Evolutionary conservation across 2,797 vertebrate species (phyloP).

Genomic region (Myotis vivesi): DNA sequence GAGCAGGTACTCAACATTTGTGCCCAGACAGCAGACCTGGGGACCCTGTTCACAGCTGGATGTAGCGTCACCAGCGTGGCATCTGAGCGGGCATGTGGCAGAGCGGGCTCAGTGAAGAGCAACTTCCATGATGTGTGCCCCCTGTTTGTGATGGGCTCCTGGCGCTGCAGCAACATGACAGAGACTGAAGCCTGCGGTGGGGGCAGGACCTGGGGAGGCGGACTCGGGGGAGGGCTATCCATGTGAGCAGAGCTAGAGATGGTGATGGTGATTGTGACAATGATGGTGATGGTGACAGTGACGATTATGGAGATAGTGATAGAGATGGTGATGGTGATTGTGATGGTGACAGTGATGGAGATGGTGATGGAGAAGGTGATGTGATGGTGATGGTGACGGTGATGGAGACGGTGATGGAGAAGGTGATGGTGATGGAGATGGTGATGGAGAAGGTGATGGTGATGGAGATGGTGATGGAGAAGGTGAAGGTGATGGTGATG

Average conservation of each 20-base stretch:
- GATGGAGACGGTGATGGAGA: too few species aligned
- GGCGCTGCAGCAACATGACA: background rate
- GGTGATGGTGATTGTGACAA: too few species aligned
- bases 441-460: too few species aligned
- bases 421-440: too few species aligned
- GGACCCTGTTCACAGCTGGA: background rate
- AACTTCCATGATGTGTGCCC: background rate
- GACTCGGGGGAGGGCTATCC: background rate
- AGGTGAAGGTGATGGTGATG: too few species aligned
- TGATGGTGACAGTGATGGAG: too few species aligned
- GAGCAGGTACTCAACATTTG: background rate
- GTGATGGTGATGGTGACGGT: too few species aligned
- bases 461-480: too few species aligned
- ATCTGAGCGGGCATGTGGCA: background rate
- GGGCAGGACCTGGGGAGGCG: too few species aligned
- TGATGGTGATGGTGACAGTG: too few species aligned
- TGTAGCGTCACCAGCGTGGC: background rate
- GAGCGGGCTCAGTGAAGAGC: background rate
- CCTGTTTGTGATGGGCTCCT: background rate
- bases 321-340: too few species aligned
- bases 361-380: too few species aligned
- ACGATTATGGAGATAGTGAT: accelerated
- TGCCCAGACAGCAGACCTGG: background rate
- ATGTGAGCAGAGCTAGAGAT: background rate
- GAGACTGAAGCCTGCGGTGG: background rate